Percentiles rank a stretch among this genome's conserved stretches.
phyloP scores from a whole-genome alignment of 2,113 vertebrate genomes.

The Tautogolabrus adspersus region DNA sequence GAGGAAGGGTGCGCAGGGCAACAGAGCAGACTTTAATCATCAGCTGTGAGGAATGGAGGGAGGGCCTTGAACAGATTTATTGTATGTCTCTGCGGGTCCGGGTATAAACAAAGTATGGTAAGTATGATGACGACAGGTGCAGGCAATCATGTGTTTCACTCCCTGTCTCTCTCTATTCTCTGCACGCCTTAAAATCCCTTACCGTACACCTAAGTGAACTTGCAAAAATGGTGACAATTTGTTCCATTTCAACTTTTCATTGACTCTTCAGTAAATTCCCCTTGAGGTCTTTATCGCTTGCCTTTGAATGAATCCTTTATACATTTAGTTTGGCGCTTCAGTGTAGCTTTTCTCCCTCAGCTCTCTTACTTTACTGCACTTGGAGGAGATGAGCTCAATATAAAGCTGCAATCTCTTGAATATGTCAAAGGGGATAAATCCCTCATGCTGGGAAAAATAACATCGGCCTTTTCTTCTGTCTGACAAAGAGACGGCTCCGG shows the following conservation, averaged over 20 bases:
- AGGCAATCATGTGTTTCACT: conserved; percentile 31
- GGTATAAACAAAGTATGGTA: conserved; percentile 16
- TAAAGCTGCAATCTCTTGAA: conserved; percentile 26
- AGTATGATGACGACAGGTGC: conserved; percentile 21
- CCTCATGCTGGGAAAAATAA: conserved; percentile 22
- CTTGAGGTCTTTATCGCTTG: neutral
- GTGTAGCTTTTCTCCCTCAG: neutral
- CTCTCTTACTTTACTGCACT: conserved; percentile 9
- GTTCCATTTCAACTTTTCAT: neutral
- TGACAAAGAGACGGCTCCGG: conserved; percentile 28
- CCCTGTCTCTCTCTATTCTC: neutral
- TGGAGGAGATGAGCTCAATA: neutral
- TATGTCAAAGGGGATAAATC: conserved; percentile 22
- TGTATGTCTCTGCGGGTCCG: conserved; percentile 32
- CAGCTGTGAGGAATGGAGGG: conserved; percentile 32
- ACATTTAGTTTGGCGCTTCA: neutral
- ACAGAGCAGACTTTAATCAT: conserved; percentile 69
- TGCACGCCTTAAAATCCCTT: conserved; percentile 3
- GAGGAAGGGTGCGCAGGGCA: conserved; percentile 17
- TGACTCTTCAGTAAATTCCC: neutral
- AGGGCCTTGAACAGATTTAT: conserved; percentile 35
- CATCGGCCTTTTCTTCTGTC: conserved; percentile 9
- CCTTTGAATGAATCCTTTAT: conserved; percentile 17
- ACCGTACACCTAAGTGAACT: neutral
- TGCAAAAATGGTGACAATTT: no score